Base-by-base conservation (phyloP, 1,140 invertebrate genomes). In the Thaumetopoea pityocampa region DNA sequence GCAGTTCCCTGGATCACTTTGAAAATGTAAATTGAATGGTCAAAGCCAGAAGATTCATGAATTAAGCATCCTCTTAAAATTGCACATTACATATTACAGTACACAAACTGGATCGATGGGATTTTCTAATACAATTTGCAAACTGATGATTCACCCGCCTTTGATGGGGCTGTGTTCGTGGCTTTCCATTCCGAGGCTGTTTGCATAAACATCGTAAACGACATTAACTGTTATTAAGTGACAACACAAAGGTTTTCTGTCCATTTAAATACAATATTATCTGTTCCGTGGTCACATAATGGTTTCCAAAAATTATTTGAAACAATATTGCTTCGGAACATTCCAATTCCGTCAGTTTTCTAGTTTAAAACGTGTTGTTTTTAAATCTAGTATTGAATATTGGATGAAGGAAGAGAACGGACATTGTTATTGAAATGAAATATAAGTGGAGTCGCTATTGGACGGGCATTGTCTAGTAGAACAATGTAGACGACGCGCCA, bases 11-110 rank as follows among this genome's bases (percentile, higher is more conserved):
- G 58, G 57, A 68, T 67, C 61, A 70, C 62, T 73, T 69, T 61
- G 56, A 64, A 74, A 71, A 74, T 79, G 68, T 63, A 77, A 79
- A 79, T 79, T 63, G 60, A 64, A 69, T 60, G 71, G 69, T 71
- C 71, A 67, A 71, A 79, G 65, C 65, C 57, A 35, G 53, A 63
- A 68, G 67, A 68, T 64, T 74, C 70, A 70, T 74, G 72, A 67
- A 73, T 70, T 74, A 73, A 67, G 59, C 62, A 70, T 71, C 43
- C 50, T 57, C 60, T 70, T 64, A 65, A 71, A 69, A 67, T 70
- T 72, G 57, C 49, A 61, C 60, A 68, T 68, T 73, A n/a, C n/a
- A n/a, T 66, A 61, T 67, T 48, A 51, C 18, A 56, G 54, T 59
- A 49, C 51, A 55, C 55, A 59, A 59, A 53, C 51, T 56, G 58